Evolutionary conservation across 2,113 vertebrate species (phyloP), one percentile per base, ranked within the genome.

Genomic region (Pyxicephalus adspersus): DNA sequence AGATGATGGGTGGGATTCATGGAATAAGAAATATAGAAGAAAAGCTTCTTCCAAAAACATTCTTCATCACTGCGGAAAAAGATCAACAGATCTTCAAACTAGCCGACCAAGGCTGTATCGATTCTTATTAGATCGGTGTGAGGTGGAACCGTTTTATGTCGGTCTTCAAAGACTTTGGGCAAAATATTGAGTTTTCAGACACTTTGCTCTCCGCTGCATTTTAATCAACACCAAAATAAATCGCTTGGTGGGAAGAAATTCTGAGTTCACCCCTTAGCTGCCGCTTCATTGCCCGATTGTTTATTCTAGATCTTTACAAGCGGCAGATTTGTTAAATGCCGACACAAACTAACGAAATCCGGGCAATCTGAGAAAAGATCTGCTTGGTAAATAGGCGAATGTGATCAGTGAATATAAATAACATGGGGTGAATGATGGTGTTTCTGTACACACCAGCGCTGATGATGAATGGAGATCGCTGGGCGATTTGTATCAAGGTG

Each of bases 121-220:
- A 81, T 81, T 31, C 58, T 22, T 23, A 81, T 81, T 19, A 81
- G 80, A 81, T 81, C 51, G 80, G 80, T 55, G 80, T 20, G 70
- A 66, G 80, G 60, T 73, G 70, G 70, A 75, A 58, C 61, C 80
- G 70, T 75, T 81, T 81, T 81, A 81, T 74, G 80, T 81, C 60
- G 61, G 70, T 51, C 80, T 81, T 81, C 80, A 81, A 81, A 81
- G 80, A 74, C 70, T 81, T 81, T 81, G 70, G 80, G 70, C 61
- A 57, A 65, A 81, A 81, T 81, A 81, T 81, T 66, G 80, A 81
- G 80, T 81, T 81, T 74, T 65, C 80, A 81, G 58, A 45, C 70
- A 81, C 80, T 81, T 81, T 81, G 60, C 68, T 38, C 68, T 64
- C 34, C 51, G 28, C 70, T 73, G 61, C 80, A 74, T 81, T 64